Percentiles rank a stretch among this genome's conserved stretches.
Conservation (phyloP, 1,140 invertebrate genomes). For the Sesamia nonagrioides region DNA sequence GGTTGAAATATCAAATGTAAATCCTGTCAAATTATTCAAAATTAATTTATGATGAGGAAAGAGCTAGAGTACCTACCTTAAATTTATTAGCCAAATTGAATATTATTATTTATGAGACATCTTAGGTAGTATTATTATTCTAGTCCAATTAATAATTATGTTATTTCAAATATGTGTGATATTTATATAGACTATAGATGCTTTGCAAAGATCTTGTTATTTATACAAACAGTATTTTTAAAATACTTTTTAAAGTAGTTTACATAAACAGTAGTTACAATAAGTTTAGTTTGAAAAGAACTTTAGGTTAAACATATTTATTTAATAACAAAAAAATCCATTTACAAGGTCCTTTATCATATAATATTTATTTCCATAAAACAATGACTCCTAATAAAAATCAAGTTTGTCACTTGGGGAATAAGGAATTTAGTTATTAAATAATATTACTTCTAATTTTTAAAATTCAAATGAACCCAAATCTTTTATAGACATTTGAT, state of each 20-base stretch:
- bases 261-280: not conserved
- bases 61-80: too few species aligned
- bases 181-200: slow-evolving; percentile 24
- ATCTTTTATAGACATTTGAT: not conserved
- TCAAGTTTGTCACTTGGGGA: too few species aligned
- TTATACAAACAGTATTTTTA: slow-evolving; percentile 23
- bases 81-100: slow-evolving; percentile 34
- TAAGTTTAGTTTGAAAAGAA: not conserved
- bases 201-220: slow-evolving; percentile 8
- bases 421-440: too few species aligned
- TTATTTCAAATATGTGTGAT: slow-evolving; percentile 45
- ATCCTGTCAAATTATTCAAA: slow-evolving; percentile 35
- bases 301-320: not conserved
- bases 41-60: slow-evolving; percentile 28
- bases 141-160: slow-evolving; percentile 19
- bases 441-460: too few species aligned
- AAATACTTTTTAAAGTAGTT: not conserved
- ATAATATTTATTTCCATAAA: not conserved
- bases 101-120: slow-evolving; percentile 17
- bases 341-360: too few species aligned
- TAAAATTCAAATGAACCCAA: not conserved
- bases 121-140: slow-evolving; percentile 16
- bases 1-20: not conserved
- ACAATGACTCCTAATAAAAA: not conserved
- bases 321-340: too few species aligned